Conservation (phyloP, 2,888 invertebrate genomes). For the Rhorus exstirpatorius region DNA sequence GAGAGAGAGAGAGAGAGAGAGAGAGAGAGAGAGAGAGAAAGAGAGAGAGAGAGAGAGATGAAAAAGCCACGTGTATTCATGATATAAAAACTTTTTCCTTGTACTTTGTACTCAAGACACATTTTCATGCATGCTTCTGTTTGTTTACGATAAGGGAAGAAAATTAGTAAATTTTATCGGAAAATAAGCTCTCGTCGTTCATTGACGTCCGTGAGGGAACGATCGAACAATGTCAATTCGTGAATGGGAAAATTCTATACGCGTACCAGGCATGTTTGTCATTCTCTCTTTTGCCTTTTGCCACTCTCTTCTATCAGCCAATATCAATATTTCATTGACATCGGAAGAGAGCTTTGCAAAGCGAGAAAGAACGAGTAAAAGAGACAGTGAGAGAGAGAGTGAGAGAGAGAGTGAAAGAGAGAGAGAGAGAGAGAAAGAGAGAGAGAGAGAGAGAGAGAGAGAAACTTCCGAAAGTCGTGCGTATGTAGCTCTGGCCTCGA, state of each 20-base stretch:
- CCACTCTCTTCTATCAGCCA: constrained; percentile 63
- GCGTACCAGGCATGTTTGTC: background rate
- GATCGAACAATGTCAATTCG: constrained; percentile 62
- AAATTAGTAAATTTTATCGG: constrained; percentile 64
- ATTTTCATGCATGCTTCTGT: background rate
- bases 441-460: constrained; percentile 16
- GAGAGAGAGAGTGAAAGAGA: constrained; percentile 23
- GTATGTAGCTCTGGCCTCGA: constrained; percentile 49
- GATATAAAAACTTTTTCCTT: constrained; percentile 6
- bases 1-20: background rate
- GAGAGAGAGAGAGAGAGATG: background rate
- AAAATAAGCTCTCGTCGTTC: constrained; percentile 19
- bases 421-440: constrained; percentile 8
- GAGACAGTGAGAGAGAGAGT: constrained; percentile 14
- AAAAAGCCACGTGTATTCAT: background rate
- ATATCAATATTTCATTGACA: constrained; percentile 77
- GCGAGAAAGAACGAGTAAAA: constrained; percentile 25
- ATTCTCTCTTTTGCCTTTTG: constrained; percentile 50
- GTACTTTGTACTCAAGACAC: background rate
- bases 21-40: background rate
- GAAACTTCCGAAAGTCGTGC: constrained; percentile 43
- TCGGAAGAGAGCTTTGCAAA: constrained; percentile 29
- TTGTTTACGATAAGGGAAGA: constrained; percentile 28
- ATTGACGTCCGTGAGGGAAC: constrained; percentile 32
- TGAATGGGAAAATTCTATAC: constrained; percentile 69